These are phyloP conservation scores for Nudaria mundana DNA, from an alignment of 2,888 invertebrate species.

Conservation along the genomic window DNA sequence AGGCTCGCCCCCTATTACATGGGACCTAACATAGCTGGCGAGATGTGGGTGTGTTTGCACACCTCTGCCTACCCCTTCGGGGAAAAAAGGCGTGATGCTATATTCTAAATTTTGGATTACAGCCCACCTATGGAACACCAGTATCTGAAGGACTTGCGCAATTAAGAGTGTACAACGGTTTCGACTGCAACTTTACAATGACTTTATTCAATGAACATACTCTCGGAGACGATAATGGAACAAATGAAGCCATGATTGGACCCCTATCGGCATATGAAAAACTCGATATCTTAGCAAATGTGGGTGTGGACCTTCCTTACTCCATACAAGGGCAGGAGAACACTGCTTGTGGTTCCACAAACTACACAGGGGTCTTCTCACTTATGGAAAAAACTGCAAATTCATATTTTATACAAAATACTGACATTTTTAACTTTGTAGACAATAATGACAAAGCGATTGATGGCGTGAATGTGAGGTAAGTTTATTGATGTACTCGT, in stretches of 20 bases:
- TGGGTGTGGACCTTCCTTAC: constrained; percentile 51
- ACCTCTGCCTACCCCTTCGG: too few species aligned
- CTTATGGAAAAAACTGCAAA: constrained; percentile 60
- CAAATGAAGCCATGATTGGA: constrained; percentile 33
- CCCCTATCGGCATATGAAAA: constrained; percentile 69
- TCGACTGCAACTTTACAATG: constrained; percentile 78
- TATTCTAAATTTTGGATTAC: too few species aligned
- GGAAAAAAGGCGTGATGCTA: too few species aligned
- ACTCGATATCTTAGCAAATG: constrained; percentile 50
- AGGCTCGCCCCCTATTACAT: too few species aligned
- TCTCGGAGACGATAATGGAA: constrained; percentile 22
- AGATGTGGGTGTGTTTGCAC: too few species aligned
- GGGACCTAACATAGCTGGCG: too few species aligned
- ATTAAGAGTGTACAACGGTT: constrained; percentile 86
- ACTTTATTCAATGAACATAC: constrained; percentile 26
- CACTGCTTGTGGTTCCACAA: constrained; percentile 40
- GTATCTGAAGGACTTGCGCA: constrained; percentile 83
- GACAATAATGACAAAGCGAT: constrained; percentile 72
- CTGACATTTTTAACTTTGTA: constrained; percentile 51
- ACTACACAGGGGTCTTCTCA: constrained; percentile 44
- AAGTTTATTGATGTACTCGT: too few species aligned
- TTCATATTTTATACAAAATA: constrained; percentile 58
- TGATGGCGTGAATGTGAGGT: constrained; percentile 64
- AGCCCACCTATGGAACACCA: constrained; percentile 82
- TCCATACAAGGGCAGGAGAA: constrained; percentile 48